Base-by-base conservation (phyloP, 2,113 vertebrate genomes). In the Scophthalmus maximus region DNA sequence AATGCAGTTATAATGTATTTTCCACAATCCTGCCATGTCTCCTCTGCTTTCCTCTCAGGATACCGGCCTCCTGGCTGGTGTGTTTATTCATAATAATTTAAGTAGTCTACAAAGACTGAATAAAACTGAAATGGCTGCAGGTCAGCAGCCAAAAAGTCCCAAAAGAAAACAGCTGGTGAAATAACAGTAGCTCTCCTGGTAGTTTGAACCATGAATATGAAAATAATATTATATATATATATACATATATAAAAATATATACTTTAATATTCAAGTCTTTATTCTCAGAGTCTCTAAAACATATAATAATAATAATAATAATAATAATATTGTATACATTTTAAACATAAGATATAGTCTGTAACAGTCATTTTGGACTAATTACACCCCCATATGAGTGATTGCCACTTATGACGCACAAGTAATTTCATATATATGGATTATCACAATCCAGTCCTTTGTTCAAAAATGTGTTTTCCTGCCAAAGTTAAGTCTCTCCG, bases 1-100 rank as follows among this genome's bases (percentile, higher is more conserved):
- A 61, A 76, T 73, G 23, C 15, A 15, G 23, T 50, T 78, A 17
- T 83, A 84, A 78, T 86, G 80, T 64, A 59, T 85, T 89, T 88
- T 87, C 76, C 87, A 85, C 78, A 42, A 81, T 75, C 62, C n/a
- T 0, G 26, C 66, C 49, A 42, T 58, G 81, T 50, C 79, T 73
- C 36, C 59, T 79, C 68, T 73, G 46, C 36, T 62, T 80, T 86
- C 77, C 72, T 84, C 44, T 60, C 62, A 59, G 76, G 55, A 78
- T 64, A 25, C 49, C 20, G 55, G 8, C n/a, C 70, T 59, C 42
- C 53, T 25, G 57, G 56, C 62, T 53, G 44, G 27, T 40, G 55
- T 82, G 47, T 75, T 77, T 68, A 65, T 79, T 70, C 42, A 66
- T 55, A 61, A 67, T 11, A 69, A 27, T 25, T 38, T 29, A 50